These are phyloP conservation scores for Pristionchus exspectatus DNA, from an alignment of 2,888 invertebrate genomes.

Conservation along the genomic window DNA sequence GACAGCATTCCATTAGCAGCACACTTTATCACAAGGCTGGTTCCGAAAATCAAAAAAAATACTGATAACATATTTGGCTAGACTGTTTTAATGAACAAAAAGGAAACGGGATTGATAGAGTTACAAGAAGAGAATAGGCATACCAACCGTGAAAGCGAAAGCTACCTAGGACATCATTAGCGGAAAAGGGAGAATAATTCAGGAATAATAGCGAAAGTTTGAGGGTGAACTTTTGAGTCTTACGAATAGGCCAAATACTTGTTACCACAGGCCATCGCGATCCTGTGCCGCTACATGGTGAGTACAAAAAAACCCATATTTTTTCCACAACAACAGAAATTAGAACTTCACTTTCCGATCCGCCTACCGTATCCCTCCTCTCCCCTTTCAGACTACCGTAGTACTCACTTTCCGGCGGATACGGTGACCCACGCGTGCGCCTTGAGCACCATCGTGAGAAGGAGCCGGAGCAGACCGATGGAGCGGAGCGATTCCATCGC, in stretches of 20 bases:
- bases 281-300: too few relatives aligned
- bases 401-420: slow-evolving; percentile 32
- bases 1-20: too few relatives aligned
- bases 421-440: slow-evolving; percentile 92
- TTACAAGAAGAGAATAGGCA: neutral
- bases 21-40: too few relatives aligned
- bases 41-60: too few relatives aligned
- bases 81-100: too few relatives aligned
- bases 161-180: neutral
- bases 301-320: too few relatives aligned
- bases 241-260: too few relatives aligned
- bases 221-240: neutral
- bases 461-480: slow-evolving; percentile 87
- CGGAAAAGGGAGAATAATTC: too few relatives aligned
- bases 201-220: too few relatives aligned
- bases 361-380: neutral
- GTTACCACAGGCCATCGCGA: too few relatives aligned
- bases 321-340: too few relatives aligned
- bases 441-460: slow-evolving; percentile 90
- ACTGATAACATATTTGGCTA: too few relatives aligned
- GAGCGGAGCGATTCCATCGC: slow-evolving; percentile 92
- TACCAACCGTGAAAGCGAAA: neutral
- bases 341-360: neutral
- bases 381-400: neutral
- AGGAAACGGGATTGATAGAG: neutral